Evolutionary conservation across 2,888 invertebrate species (phyloP).

Genomic region (Cybosia mesomella): DNA sequence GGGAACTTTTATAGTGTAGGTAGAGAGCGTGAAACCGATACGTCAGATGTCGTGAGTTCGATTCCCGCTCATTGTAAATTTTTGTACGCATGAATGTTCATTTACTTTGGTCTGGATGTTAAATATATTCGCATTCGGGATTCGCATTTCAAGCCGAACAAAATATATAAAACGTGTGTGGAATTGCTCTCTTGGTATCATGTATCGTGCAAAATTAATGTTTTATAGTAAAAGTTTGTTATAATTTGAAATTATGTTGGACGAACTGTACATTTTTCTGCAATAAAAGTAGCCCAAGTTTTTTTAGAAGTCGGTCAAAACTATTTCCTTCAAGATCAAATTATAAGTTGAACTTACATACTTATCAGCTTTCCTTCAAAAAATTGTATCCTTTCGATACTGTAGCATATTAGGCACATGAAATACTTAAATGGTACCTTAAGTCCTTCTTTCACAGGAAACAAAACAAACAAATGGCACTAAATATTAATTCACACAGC

Average conservation of each 20-base stretch:
- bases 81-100: too few species aligned
- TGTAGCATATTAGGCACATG: not conserved
- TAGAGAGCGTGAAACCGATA: not conserved
- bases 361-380: not conserved
- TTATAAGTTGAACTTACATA: too few species aligned
- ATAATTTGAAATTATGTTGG: constrained; percentile 45
- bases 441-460: not conserved
- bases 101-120: too few species aligned
- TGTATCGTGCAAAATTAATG: constrained; percentile 29
- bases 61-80: too few species aligned
- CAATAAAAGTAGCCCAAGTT: too few species aligned
- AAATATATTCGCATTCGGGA: too few species aligned
- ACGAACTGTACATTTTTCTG: not conserved
- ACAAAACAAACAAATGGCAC: constrained; percentile 12
- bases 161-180: not conserved
- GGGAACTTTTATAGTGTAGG: not conserved
- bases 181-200: not conserved
- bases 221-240: constrained; percentile 9
- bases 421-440: constrained; percentile 6
- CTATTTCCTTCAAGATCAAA: too few species aligned
- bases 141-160: too few species aligned
- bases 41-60: not conserved
- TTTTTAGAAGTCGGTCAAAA: too few species aligned
- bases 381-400: not conserved
- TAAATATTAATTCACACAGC: constrained; percentile 26